phyloP scores from a whole-genome alignment of 2,888 invertebrate genomes.

The Megalurothrips usitatus region DNA sequence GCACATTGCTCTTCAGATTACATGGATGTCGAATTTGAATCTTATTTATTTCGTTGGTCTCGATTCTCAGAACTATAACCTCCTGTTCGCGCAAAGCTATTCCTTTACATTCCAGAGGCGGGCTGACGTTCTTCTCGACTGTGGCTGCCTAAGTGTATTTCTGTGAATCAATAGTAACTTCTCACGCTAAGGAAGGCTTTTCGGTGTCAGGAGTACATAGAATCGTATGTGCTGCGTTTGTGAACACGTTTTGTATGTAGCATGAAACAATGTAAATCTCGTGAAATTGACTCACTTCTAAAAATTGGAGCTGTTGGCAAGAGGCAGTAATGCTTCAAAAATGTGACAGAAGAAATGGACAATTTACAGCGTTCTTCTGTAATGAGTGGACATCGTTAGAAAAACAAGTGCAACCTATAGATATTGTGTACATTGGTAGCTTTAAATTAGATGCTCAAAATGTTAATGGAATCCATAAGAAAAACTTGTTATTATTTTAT shows the following conservation, averaged over 20 bases:
- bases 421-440: conserved; percentile 16
- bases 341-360: background rate
- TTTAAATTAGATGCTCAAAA: conserved; percentile 25
- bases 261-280: background rate
- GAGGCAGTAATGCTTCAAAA: background rate
- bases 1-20: background rate
- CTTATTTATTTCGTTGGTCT: background rate
- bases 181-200: background rate
- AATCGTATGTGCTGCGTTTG: conserved; percentile 10
- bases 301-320: background rate
- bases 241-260: background rate
- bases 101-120: background rate
- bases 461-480: background rate
- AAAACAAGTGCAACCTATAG: conserved; percentile 9
- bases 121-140: background rate
- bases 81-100: background rate
- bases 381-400: background rate
- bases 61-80: background rate
- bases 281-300: background rate
- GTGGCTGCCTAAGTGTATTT: too few relatives aligned
- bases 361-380: background rate
- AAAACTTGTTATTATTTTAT: background rate
- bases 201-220: background rate
- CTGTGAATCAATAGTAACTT: background rate
- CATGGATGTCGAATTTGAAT: background rate